phyloP scores from a whole-genome alignment of 2,888 invertebrate species.

The Drosophila meridionalis region DNA sequence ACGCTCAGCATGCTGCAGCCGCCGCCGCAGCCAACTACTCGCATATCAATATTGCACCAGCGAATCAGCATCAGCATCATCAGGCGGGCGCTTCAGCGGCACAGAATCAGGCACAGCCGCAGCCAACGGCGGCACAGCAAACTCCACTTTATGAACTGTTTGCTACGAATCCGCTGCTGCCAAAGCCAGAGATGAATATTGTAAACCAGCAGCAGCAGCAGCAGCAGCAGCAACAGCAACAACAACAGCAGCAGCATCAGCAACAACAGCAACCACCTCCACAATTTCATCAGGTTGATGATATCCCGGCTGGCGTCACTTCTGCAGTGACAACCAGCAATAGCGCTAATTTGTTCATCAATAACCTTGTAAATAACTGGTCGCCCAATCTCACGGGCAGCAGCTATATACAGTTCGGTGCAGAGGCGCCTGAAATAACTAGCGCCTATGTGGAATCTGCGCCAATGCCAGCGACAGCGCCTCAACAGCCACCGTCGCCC shows the following conservation, averaged over 20 bases:
- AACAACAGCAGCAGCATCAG: constrained; percentile 32
- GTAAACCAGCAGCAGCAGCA: constrained; percentile 41
- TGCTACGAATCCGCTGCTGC: constrained; percentile 80
- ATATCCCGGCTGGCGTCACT: constrained; percentile 33
- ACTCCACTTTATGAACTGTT: constrained; percentile 83
- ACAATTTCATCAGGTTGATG: constrained; percentile 55
- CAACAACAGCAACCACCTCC: constrained; percentile 26
- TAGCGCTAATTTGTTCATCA: constrained; percentile 82
- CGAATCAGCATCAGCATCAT: constrained; percentile 53
- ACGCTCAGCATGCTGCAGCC: constrained; percentile 51
- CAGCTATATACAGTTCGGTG: constrained; percentile 81
- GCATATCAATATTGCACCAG: constrained; percentile 67
- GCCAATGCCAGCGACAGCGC: constrained; percentile 11
- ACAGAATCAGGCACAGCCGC: constrained; percentile 31
- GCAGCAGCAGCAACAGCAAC: constrained; percentile 39
- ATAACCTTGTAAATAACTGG: constrained; percentile 84
- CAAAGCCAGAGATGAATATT: constrained; percentile 69
- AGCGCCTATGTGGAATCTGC: constrained; percentile 38
- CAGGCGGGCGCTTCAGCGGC: constrained; percentile 27
- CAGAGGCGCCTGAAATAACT: constrained; percentile 48
- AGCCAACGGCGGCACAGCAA: constrained; percentile 57
- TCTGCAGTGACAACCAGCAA: constrained; percentile 40
- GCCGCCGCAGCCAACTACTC: constrained; percentile 37
- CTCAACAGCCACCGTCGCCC: constrained; percentile 27
- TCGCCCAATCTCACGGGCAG: constrained; percentile 83